Percentiles rank a stretch among this genome's conserved stretches.
Evolutionary conservation across 2,797 vertebrate species (phyloP).

Genomic region (Tangara arthus): DNA sequence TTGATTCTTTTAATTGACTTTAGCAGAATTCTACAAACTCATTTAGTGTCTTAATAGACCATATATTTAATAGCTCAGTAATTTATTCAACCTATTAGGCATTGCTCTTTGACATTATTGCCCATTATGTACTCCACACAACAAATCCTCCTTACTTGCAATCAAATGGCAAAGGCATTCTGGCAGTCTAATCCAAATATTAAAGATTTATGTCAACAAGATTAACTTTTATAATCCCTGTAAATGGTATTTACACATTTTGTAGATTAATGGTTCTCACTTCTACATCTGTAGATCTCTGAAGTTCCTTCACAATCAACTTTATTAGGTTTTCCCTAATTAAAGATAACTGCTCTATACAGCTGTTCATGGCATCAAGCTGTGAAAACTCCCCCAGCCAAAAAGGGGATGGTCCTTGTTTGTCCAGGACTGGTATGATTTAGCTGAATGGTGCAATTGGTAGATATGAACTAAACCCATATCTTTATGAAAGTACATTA

Average conservation of each 20-base stretch:
- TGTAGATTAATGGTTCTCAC: conserved; percentile 23
- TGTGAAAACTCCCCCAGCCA: background rate
- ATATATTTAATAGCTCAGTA: conserved; percentile 13
- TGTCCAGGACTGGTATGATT: background rate
- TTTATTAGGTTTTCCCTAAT: conserved; percentile 22
- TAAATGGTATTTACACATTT: background rate
- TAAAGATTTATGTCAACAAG: conserved; percentile 45
- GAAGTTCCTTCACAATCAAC: background rate
- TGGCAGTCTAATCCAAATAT: background rate
- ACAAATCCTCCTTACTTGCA: background rate
- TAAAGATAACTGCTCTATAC: background rate
- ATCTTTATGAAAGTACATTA: background rate
- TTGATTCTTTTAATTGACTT: conserved; percentile 3
- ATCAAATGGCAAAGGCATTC: background rate
- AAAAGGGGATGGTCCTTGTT: background rate
- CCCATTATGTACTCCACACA: background rate
- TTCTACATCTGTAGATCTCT: background rate
- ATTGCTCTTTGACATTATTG: conserved; percentile 11
- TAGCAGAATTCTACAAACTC: background rate
- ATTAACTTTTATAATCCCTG: conserved; percentile 27
- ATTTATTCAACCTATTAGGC: conserved; percentile 32
- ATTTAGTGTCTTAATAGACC: conserved; percentile 8
- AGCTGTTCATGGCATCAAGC: background rate
- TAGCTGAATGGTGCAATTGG: background rate
- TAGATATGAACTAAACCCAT: background rate